Base-by-base conservation (phyloP, 2,888 invertebrate species). In the Julus scandinavius region DNA sequence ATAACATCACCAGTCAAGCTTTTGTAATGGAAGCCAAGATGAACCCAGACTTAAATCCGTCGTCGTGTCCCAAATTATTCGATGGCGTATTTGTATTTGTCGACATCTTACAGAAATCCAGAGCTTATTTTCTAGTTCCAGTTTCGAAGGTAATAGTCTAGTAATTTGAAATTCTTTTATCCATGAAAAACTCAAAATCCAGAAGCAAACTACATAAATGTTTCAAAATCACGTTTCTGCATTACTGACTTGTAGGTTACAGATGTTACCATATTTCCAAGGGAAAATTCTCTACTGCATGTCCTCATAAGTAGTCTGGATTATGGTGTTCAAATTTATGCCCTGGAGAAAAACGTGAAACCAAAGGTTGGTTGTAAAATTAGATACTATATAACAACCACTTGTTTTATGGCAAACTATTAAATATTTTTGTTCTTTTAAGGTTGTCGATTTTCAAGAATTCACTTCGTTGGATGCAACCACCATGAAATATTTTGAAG, bases 1-100 rank as follows among this genome's bases (percentile, higher is more conserved):
- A 49, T 41, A 85, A 85, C 11, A 45, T 85, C 17, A 45, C 85
- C 45, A 63, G n/a, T 20, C 85, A 85, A 85, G 85, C 85, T 41
- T 63, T 63, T 63, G 63, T 63, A 5, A 63, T 63, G 63, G 63
- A 63, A 20, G n/a, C 63, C 6, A 63, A 0, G 6, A 63, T 20
- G 4, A 20, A 20, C n/a, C 63, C 63, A 7, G 63, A n/a, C n/a
- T 63, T 63, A 20, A 63, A 63, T 20, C 63, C 63, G 63, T 20
- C 63, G 7, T n/a, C 63, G n/a, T 63, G 63, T 20, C 63, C 63
- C 17, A 63, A 63, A 7, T 20, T 63, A n/a, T 63, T 63, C 20
- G 63, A 63, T 63, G 63, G 63, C 17, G 20, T 63, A 7, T 63
- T 63, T n/a, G n/a, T 63, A n/a, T 63, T 63, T 63, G 20, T 20